Conservation (phyloP, 2,888 invertebrate species). For the Suillia variegata region DNA sequence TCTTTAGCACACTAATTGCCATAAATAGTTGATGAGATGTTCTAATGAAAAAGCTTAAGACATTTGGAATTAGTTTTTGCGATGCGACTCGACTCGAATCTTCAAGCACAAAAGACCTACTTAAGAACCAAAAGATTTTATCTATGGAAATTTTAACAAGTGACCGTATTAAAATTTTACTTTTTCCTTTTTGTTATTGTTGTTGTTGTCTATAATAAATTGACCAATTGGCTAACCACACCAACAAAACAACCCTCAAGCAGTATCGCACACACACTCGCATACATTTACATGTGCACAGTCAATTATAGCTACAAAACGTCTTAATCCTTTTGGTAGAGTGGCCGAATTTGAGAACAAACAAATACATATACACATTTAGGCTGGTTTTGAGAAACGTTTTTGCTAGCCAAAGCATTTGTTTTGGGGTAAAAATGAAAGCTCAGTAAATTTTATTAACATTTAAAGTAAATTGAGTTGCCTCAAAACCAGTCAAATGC, state of each 20-base stretch:
- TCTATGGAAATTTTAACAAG: conserved; percentile 21
- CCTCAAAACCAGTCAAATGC: too few relatives aligned
- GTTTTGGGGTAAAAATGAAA: too few relatives aligned
- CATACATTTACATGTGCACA: too few relatives aligned
- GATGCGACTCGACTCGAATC: not conserved
- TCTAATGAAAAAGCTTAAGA: not conserved
- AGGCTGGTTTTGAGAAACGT: too few relatives aligned
- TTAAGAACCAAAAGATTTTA: conserved; percentile 10
- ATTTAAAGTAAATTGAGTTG: too few relatives aligned
- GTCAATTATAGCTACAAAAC: conserved; percentile 35
- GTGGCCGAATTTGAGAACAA: too few relatives aligned
- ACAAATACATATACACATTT: too few relatives aligned
- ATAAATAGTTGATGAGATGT: not conserved
- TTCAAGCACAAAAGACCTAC: not conserved
- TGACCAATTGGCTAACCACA: conserved; percentile 52
- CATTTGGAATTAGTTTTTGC: not conserved
- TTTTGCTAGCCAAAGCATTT: too few relatives aligned
- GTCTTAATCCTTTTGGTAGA: conserved; percentile 44
- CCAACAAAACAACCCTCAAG: conserved; percentile 10
- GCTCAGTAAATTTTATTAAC: too few relatives aligned
- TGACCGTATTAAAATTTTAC: conserved; percentile 5
- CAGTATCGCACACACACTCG: conserved; percentile 21
- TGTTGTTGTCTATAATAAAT: conserved; percentile 41
- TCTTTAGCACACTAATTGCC: conserved; percentile 8
- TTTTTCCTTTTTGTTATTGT: not conserved